Percentiles rank a stretch among this genome's conserved stretches.
phyloP scores from a whole-genome alignment of 2,113 vertebrate genomes.

The Oryzias celebensis region DNA sequence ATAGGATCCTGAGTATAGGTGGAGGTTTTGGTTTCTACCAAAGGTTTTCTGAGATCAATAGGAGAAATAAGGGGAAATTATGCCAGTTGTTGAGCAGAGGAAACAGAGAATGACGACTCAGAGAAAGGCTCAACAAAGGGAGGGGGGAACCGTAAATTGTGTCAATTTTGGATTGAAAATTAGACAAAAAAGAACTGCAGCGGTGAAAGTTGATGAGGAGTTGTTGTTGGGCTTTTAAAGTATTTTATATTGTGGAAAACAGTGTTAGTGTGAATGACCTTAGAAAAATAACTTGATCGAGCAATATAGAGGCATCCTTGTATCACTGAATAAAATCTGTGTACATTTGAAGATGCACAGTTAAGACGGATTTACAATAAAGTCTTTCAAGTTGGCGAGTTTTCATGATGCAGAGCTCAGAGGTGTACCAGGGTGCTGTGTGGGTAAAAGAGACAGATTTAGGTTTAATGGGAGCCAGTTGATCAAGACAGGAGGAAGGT shows the following conservation, averaged over 20 bases:
- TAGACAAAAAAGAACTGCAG: no score
- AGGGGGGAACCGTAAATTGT: no score
- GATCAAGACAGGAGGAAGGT: not conserved
- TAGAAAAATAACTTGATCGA: no score
- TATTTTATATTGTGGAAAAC: no score
- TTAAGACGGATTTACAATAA: not conserved
- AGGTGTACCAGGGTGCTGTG: not conserved
- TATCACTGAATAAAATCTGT: no score
- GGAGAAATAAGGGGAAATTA: not conserved
- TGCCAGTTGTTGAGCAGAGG: not conserved
- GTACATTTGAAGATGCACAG: not conserved
- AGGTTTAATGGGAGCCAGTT: not conserved
- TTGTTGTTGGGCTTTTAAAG: no score
- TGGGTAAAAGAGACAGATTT: not conserved
- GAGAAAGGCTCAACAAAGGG: no score
- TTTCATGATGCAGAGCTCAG: not conserved
- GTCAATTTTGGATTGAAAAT: no score
- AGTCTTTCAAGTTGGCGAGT: not conserved
- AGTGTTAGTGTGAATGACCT: no score
- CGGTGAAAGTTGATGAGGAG: no score
- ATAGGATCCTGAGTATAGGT: not conserved
- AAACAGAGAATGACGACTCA: no score
- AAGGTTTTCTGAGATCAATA: not conserved
- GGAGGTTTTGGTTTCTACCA: not conserved
- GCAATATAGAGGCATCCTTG: no score